phyloP scores from a whole-genome alignment of 2,113 vertebrate genomes.

The Charadrius vociferus region DNA sequence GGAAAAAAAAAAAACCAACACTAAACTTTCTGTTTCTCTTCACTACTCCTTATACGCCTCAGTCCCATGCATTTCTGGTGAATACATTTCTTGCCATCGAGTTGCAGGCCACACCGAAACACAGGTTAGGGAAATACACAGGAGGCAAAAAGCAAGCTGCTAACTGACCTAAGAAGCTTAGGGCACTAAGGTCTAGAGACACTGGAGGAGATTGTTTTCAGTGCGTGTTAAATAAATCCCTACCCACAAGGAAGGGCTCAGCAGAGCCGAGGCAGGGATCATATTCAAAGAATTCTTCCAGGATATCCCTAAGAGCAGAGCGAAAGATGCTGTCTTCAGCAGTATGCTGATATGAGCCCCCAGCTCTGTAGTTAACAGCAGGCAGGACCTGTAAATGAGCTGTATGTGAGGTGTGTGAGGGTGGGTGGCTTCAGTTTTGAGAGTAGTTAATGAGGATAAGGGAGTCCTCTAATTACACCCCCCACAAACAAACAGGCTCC shows the following conservation, averaged over 20 bases:
- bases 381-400: neutral
- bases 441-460: neutral
- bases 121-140: neutral
- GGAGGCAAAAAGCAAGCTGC: conserved; percentile 24
- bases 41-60: neutral
- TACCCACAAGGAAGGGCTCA: neutral
- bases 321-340: neutral
- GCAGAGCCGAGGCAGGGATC: neutral
- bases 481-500: neutral
- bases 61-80: neutral
- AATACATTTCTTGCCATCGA: neutral
- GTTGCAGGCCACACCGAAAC: neutral
- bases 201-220: neutral
- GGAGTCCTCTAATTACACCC: neutral
- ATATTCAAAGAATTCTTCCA: neutral
- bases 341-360: neutral
- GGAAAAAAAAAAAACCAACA: neutral
- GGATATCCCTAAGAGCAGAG: neutral
- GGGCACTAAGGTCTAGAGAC: neutral
- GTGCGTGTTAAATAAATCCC: neutral
- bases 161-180: conserved; percentile 47
- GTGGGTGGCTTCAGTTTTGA: neutral
- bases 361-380: neutral
- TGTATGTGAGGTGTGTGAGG: neutral
- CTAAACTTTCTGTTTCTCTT: neutral